Base-by-base conservation (phyloP, 2,113 vertebrate species). In the Actenoides lindsayi region DNA sequence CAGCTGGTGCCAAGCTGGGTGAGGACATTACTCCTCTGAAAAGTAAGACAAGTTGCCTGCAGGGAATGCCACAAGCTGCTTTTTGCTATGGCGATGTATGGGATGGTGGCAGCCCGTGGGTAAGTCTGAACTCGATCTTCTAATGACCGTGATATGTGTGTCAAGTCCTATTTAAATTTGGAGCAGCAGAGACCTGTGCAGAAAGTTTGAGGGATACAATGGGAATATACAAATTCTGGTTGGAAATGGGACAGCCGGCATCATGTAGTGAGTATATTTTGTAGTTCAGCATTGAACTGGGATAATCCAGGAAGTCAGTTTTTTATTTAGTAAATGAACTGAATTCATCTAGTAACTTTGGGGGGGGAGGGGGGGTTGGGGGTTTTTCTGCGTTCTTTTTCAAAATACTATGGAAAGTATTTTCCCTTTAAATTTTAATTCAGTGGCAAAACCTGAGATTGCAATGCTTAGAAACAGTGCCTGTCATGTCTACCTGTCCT, bases 1-100 rank as follows among this genome's bases (percentile, higher is more conserved):
- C 97, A 97, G 94, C 94, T 97, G 97, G 86, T 95, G 78, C 97
- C 97, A 86, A 93, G 90, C 96, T 98, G 98, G 95, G 95, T 98
- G 94, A 97, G 89, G 96, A 98, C 92, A 96, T 97, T 97, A 96
- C 95, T 98, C 70, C 97, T 92, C 95, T 95, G 96, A 96, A 98
- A 98, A 98, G 96, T 98, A 93, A 97, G 97, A 98, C 96, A 98
- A 98, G 97, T 98, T 98, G 87, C 97, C 98, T 98, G 96, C 11
- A 13, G 96, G 95, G 97, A 98, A 97, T 91, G 94, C 91, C 98
- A 97, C 89, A 59, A 94, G 89, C 91, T 98, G 91, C 64, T 68
- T 97, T 98, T 97, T 95, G 92, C 94, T 53, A 77, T 98, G 96
- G 97, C 97, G 78, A 98, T 79, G 62, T 95, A 68, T 95, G 97